A percentile compares a stretch with the other conserved stretches of the same genome.
Evolutionary conservation across 1,140 invertebrate species (phyloP).

Genomic region (Helicoverpa armigera): DNA sequence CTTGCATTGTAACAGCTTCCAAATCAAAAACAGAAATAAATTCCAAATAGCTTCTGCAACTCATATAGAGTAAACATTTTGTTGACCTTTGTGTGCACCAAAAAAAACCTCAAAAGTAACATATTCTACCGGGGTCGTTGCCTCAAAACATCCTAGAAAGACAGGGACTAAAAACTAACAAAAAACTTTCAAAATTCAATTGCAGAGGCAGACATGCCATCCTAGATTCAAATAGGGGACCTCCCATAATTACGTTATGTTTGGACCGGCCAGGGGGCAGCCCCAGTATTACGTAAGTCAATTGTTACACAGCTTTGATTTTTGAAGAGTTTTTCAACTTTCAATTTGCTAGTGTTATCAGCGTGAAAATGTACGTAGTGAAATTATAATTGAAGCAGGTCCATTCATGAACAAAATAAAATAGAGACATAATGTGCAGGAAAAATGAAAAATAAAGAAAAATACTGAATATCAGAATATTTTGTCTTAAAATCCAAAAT

Average conservation of each 20-base stretch:
- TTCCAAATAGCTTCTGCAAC: too few species aligned
- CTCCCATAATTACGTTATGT: constrained; percentile 17
- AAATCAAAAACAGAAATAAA: too few species aligned
- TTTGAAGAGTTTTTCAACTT: neutral
- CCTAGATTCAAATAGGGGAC: constrained; percentile 24
- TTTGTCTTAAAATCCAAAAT: too few species aligned
- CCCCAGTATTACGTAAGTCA: neutral
- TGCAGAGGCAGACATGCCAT: neutral
- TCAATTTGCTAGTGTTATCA: neutral
- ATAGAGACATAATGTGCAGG: too few species aligned
- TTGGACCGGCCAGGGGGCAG: constrained; percentile 8
- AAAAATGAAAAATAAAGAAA: too few species aligned
- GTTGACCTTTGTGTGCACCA: too few species aligned
- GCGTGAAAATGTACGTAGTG: too few species aligned
- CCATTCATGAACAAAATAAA: too few species aligned
- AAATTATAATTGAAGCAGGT: too few species aligned
- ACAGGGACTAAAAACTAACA: neutral
- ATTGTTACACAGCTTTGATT: constrained; percentile 34
- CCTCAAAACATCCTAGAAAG: neutral
- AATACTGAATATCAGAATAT: too few species aligned
- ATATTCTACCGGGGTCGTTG: neutral
- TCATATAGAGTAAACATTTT: too few species aligned
- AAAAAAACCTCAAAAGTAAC: neutral
- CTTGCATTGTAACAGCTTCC: too few species aligned
- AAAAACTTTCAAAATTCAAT: constrained; percentile 6